Conservation (phyloP, 2,888 invertebrate species). For the Cryptosula pallasiana region DNA sequence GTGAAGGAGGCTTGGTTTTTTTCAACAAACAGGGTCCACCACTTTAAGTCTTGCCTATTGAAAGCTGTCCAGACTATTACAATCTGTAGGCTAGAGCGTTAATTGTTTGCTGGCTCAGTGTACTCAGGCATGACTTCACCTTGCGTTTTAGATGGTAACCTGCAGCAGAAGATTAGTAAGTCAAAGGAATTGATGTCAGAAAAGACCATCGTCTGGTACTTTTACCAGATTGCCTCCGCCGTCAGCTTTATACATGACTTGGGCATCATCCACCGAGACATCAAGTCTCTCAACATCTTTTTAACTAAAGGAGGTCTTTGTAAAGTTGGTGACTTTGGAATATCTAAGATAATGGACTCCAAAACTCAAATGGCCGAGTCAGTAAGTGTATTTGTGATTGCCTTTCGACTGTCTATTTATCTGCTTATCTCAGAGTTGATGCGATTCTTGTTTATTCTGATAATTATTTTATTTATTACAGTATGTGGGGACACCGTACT, state of each 20-base stretch:
- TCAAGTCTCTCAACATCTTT: conserved; percentile 52
- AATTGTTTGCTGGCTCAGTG: too few species aligned
- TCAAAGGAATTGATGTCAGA: conserved; percentile 41
- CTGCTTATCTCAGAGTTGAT: too few species aligned
- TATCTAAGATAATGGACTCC: conserved; percentile 47
- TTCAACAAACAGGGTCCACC: too few species aligned
- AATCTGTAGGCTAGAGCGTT: too few species aligned
- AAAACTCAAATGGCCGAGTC: conserved; percentile 45
- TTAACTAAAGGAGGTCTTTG: conserved; percentile 48
- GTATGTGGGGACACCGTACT: conserved; percentile 53
- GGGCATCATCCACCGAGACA: conserved; percentile 51
- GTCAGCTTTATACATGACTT: conserved; percentile 47
- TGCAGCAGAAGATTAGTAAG: conserved; percentile 41
- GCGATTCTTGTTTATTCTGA: too few species aligned
- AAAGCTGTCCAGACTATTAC: too few species aligned
- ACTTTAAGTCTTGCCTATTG: too few species aligned
- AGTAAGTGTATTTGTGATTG: too few species aligned
- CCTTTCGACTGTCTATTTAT: too few species aligned
- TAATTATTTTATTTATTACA: conserved; percentile 31
- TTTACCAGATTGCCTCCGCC: conserved; percentile 48
- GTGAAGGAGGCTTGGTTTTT: too few species aligned
- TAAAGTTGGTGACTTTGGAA: conserved; percentile 54
- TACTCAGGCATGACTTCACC: too few species aligned
- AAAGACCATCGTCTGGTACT: conserved; percentile 48
- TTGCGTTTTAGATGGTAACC: conserved; percentile 37